A percentile compares a stretch with the other conserved stretches of the same genome.
phyloP scores from a whole-genome alignment of 2,888 invertebrate species.

The Pollenia griseotomentosa region DNA sequence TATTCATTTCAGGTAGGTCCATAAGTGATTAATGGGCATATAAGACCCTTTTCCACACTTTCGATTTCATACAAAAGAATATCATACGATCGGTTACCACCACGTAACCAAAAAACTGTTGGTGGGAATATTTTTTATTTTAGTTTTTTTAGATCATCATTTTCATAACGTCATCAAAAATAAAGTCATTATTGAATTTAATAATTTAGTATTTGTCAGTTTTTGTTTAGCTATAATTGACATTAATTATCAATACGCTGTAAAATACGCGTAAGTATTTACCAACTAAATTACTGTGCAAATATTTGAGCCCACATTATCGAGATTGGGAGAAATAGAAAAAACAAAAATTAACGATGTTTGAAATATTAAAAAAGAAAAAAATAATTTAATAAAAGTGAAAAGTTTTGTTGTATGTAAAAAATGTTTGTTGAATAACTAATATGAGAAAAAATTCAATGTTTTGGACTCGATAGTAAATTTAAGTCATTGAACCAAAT shows the following conservation, averaged over 20 bases:
- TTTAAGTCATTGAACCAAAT: too few relatives aligned
- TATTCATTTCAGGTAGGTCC: too few relatives aligned
- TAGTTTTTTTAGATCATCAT: not conserved
- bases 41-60: too few relatives aligned
- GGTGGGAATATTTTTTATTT: not conserved
- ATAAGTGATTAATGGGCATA: too few relatives aligned
- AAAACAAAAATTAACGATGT: conserved; percentile 4
- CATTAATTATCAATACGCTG: conserved; percentile 79
- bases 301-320: conserved; percentile 78
- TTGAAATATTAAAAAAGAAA: conserved; percentile 13
- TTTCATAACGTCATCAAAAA: conserved; percentile 31
- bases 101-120: not conserved
- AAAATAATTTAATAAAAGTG: conserved; percentile 56
- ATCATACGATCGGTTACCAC: not conserved
- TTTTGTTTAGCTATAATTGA: conserved; percentile 68
- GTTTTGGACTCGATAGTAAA: not conserved
- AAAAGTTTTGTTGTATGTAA: conserved; percentile 25
- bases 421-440: conserved; percentile 10
- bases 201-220: conserved; percentile 19
- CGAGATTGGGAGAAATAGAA: conserved; percentile 40
- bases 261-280: conserved; percentile 76
- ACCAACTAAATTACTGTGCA: conserved; percentile 78
- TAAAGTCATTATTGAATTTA: conserved; percentile 52
- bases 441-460: not conserved
- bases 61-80: too few relatives aligned